phyloP scores from a whole-genome alignment of 1,140 invertebrate species.

The Drosophila rufa region DNA sequence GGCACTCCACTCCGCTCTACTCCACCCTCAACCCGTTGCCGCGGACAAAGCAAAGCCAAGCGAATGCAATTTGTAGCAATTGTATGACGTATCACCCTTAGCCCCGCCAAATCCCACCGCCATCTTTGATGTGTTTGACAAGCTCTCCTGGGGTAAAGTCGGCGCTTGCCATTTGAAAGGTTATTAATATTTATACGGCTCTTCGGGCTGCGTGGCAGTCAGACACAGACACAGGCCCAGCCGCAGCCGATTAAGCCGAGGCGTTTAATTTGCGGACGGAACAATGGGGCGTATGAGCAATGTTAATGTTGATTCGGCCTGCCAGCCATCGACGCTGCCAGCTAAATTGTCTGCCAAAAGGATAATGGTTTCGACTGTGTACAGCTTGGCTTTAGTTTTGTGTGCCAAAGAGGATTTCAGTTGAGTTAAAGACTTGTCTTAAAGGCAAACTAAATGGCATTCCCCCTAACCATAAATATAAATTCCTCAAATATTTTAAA shows the following conservation, averaged over 20 bases:
- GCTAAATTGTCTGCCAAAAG: constrained; percentile 27
- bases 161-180: constrained; percentile 58
- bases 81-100: constrained; percentile 48
- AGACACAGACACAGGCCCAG: neutral
- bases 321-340: neutral
- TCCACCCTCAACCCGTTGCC: neutral
- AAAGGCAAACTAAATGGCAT: neutral
- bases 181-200: constrained; percentile 80
- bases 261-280: constrained; percentile 52
- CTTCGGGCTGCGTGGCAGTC: constrained; percentile 39
- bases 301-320: constrained; percentile 39
- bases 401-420: neutral
- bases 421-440: neutral
- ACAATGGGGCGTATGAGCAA: constrained; percentile 58
- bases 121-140: constrained; percentile 76
- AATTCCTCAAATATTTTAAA: neutral
- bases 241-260: constrained; percentile 64
- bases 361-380: constrained; percentile 22
- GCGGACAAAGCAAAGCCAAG: constrained; percentile 40
- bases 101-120: constrained; percentile 14
- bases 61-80: constrained; percentile 83
- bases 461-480: neutral
- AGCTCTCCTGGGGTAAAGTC: constrained; percentile 30
- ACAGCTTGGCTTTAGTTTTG: constrained; percentile 7
- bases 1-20: neutral